Base-by-base conservation (phyloP, 1,140 invertebrate genomes). In the Arctopsyche grandis region DNA sequence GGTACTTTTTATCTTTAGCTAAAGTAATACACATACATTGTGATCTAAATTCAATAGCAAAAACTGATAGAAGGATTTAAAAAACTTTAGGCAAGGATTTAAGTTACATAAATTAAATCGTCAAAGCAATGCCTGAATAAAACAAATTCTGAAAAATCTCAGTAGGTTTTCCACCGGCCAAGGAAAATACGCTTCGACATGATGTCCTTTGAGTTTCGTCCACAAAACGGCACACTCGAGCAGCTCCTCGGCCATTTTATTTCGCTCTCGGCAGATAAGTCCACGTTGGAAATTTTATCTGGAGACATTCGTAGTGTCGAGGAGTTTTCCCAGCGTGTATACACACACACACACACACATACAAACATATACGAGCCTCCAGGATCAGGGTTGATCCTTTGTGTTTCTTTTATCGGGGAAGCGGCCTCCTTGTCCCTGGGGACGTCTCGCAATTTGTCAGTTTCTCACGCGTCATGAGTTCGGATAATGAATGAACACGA, bases 391-490 rank as follows among this genome's bases (percentile, higher is more conserved):
- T 66, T 24, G 19, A 22, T 71, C 69, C 44, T 71, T 71, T 71
- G 43, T 71, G 44, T 38, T 71, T 38, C 69, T 71, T 71, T 71
- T 71, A 38, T 71, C 60, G 10, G 19, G 60, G 69, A 38, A n/a
- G 9, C 29, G 38, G 69, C 38, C 9, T 19, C 12, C 19, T 0
- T 26, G 21, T 66, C 60, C 60, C 60, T 5, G 10, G 52, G 19
- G 60, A 52, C 48, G 21, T 21, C 75, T 76, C 16, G 75, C 75
- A 76, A 76, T 76, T 76, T 76, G 75, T 76, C 75, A 76, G 75
- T 63, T 66, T 76, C 75, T 76, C 75, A 63, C 75, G 75, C 75
- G 75, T 76, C 75, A 60, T 76, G 75, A 60, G 29, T 56, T 66
- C 52, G 58, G 58, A 76, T 76, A 76, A 76, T 76, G 75, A 66